A percentile compares a stretch with the other conserved stretches of the same genome.
These are phyloP conservation scores for Cancer borealis DNA, from an alignment of 2,888 invertebrate genomes.

Conservation along the genomic window DNA sequence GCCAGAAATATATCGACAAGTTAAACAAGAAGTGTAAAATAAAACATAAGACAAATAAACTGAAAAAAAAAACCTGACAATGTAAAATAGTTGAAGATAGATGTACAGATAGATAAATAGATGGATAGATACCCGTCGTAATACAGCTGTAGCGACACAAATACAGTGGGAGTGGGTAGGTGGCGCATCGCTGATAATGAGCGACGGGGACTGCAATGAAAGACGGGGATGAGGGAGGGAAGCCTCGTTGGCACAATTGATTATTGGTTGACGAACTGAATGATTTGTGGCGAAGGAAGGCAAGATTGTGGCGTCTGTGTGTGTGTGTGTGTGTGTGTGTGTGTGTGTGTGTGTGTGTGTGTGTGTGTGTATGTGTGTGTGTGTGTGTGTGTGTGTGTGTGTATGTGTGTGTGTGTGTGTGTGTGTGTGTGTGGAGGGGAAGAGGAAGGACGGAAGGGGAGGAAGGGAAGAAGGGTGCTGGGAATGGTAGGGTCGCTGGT, in stretches of 20 bases:
- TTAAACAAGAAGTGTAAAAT: neutral
- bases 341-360: neutral
- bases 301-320: neutral
- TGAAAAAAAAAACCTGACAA: neutral
- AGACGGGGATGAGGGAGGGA: neutral
- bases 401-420: neutral
- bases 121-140: neutral
- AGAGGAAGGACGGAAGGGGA: neutral
- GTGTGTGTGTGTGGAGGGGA: neutral
- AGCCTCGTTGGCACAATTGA: conserved; percentile 39
- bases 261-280: conserved; percentile 52
- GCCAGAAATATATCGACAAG: neutral
- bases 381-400: neutral
- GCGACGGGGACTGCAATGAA: neutral
- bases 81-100: neutral
- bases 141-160: neutral
- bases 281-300: neutral
- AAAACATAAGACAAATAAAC: neutral
- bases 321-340: neutral
- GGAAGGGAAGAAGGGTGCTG: too few relatives aligned
- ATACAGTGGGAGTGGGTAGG: neutral
- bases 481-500: neutral
- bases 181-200: neutral
- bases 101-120: neutral
- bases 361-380: neutral